These are phyloP conservation scores for Manduca sexta DNA, from an alignment of 1,140 invertebrate species.

Conservation along the genomic window DNA sequence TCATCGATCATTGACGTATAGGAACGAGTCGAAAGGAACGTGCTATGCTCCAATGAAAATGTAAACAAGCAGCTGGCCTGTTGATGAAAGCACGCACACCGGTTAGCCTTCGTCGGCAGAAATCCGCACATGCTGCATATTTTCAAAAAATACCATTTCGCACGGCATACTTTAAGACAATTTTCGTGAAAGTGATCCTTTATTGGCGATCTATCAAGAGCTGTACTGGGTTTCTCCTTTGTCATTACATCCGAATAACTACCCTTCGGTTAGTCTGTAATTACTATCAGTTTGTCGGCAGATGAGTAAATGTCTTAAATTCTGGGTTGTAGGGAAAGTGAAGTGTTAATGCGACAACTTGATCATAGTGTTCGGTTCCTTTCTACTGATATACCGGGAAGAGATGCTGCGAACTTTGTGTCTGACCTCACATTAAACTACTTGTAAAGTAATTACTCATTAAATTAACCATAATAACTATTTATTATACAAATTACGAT, in stretches of 20 bases:
- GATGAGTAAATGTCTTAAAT: constrained; percentile 67
- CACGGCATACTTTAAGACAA: constrained; percentile 62
- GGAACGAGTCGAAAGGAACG: constrained; percentile 32
- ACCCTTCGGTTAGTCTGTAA: constrained; percentile 42
- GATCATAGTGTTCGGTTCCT: constrained; percentile 53
- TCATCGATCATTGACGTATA: constrained; percentile 28
- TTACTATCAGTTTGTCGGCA: constrained; percentile 57
- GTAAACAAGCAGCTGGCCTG: constrained; percentile 41
- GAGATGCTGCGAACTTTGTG: constrained; percentile 34
- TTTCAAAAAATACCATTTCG: constrained; percentile 42
- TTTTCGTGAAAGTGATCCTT: constrained; percentile 68
- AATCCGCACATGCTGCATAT: constrained; percentile 31
- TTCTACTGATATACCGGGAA: constrained; percentile 42
- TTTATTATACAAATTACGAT: not conserved
- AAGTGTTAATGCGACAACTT: constrained; percentile 66
- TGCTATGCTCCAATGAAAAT: constrained; percentile 29
- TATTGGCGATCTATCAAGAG: constrained; percentile 53
- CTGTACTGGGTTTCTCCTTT: constrained; percentile 41
- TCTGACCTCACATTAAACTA: constrained; percentile 30
- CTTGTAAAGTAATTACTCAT: constrained; percentile 27
- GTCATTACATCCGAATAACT: constrained; percentile 35
- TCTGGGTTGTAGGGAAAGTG: constrained; percentile 61
- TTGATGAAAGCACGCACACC: constrained; percentile 36
- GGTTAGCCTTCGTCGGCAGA: constrained; percentile 34
- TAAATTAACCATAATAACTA: constrained; percentile 12